Conservation (phyloP, 2,888 invertebrate genomes). For the Ferrisia virgata region DNA sequence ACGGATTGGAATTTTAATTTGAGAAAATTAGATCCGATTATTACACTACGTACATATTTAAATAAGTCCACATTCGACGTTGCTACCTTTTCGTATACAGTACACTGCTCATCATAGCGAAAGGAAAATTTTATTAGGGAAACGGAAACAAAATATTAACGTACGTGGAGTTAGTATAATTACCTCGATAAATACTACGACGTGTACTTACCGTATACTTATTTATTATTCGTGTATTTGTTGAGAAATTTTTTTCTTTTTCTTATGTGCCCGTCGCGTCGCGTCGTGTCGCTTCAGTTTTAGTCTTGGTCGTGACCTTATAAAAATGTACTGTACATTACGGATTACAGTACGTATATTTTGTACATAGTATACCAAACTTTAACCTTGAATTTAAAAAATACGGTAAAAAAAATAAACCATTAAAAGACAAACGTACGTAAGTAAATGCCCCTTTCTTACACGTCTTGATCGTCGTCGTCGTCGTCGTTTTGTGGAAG, state of each 20-base stretch:
- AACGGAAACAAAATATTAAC: neutral
- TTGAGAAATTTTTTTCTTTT: neutral
- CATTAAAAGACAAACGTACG: neutral
- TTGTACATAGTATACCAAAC: neutral
- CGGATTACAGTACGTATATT: no score
- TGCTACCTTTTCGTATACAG: no score
- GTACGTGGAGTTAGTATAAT: neutral
- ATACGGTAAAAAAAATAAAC: neutral
- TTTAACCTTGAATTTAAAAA: neutral
- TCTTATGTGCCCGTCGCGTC: no score
- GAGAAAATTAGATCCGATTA: neutral
- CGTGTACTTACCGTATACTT: no score
- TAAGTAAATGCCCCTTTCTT: neutral
- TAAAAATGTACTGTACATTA: no score
- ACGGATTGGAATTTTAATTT: constrained; percentile 2
- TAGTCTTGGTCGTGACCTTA: neutral
- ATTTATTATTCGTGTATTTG: no score
- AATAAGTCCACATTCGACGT: no score
- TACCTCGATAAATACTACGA: neutral
- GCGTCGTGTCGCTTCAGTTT: no score
- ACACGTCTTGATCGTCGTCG: no score
- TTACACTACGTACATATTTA: no score
- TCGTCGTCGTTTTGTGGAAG: neutral
- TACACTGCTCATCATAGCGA: no score
- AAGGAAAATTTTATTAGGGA: neutral